Evolutionary conservation across 2,888 invertebrate genomes (phyloP).

Genomic region (Mechanitis messenoides): DNA sequence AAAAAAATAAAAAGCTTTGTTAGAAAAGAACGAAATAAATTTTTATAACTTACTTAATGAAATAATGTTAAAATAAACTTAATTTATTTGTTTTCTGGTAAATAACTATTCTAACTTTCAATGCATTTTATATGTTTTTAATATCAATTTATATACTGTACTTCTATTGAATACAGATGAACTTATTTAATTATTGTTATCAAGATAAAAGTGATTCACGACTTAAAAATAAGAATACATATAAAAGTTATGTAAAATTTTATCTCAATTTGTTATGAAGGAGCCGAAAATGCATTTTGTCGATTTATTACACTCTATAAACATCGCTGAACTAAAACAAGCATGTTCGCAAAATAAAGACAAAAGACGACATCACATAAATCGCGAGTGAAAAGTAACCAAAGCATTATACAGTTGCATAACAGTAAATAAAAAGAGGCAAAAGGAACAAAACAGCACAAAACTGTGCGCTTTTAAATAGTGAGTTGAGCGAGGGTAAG

Average conservation of each 20-base stretch:
- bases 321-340: constrained; percentile 56
- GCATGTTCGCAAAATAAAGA: constrained; percentile 68
- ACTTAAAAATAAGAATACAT: too few relatives aligned
- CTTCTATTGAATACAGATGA: too few relatives aligned
- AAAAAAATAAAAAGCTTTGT: too few relatives aligned
- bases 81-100: too few relatives aligned
- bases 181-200: too few relatives aligned
- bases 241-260: constrained; percentile 14
- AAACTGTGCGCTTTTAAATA: constrained; percentile 76
- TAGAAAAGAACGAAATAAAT: too few relatives aligned
- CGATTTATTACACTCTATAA: constrained; percentile 32
- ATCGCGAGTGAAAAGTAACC: constrained; percentile 72
- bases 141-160: too few relatives aligned
- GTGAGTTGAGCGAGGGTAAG: constrained; percentile 72
- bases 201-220: too few relatives aligned
- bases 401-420: constrained; percentile 74
- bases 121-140: too few relatives aligned
- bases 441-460: constrained; percentile 71
- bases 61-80: too few relatives aligned
- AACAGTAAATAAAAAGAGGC: constrained; percentile 72
- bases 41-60: too few relatives aligned
- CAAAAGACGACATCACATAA: constrained; percentile 67
- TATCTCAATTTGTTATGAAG: constrained; percentile 22
- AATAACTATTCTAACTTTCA: too few relatives aligned
- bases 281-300: constrained; percentile 26